A percentile compares a stretch with the other conserved stretches of the same genome.
phyloP scores from a whole-genome alignment of 2,797 vertebrate genomes.

The Balearica regulorum region DNA sequence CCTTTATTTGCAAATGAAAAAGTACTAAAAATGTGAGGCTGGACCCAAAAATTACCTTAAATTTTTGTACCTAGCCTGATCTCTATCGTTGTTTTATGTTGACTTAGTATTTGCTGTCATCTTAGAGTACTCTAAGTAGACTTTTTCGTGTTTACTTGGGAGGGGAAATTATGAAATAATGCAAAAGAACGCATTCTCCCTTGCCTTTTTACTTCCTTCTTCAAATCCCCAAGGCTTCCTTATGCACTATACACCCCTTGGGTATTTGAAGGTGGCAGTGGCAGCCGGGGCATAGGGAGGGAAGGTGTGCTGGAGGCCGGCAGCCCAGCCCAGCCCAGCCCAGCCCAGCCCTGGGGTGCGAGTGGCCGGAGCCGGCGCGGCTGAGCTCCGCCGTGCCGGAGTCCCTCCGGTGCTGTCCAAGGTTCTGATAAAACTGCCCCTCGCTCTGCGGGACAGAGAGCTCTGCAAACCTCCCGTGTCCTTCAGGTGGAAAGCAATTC shows the following conservation, averaged over 20 bases:
- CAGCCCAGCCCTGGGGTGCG: background rate
- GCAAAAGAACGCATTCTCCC: background rate
- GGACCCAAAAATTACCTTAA: background rate
- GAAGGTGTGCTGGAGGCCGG: too few species aligned
- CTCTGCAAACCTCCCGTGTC: background rate
- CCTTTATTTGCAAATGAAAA: background rate
- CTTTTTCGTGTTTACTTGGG: fast-evolving
- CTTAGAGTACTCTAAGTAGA: background rate
- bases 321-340: fast-evolving
- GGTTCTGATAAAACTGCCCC: constrained; percentile 64
- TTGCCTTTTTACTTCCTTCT: background rate
- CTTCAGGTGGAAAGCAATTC: background rate
- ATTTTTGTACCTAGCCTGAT: background rate
- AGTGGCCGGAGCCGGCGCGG: background rate
- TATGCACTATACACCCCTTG: fast-evolving
- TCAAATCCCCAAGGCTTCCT: too few species aligned
- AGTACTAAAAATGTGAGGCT: background rate
- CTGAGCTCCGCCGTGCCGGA: background rate
- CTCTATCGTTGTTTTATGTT: fast-evolving
- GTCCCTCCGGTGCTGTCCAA: constrained; percentile 62
- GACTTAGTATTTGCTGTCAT: background rate
- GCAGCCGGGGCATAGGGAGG: background rate
- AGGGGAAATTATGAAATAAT: fast-evolving
- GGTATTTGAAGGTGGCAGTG: fast-evolving
- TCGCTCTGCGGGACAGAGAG: background rate